These are phyloP conservation scores for Podocnemis expansa DNA, from an alignment of 2,113 vertebrate species.

Conservation along the genomic window DNA sequence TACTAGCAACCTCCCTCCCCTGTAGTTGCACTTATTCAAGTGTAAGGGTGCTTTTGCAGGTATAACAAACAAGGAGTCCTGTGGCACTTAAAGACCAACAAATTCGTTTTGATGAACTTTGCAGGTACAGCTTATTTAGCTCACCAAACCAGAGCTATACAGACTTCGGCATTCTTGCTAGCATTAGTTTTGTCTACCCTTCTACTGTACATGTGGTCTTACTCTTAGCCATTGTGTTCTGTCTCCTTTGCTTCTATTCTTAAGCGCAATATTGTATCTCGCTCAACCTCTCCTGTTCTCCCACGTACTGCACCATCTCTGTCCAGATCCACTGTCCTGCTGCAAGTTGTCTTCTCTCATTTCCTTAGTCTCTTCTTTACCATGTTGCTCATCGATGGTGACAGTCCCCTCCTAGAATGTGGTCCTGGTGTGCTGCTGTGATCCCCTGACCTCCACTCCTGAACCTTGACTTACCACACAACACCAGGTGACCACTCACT, in stretches of 20 bases:
- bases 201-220: not conserved
- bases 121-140: not conserved
- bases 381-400: not conserved
- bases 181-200: not conserved
- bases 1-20: not conserved
- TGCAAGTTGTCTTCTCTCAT: not conserved
- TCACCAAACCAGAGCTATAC: not conserved
- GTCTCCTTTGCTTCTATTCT: no score
- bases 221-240: no score
- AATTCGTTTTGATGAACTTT: no score
- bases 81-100: no score
- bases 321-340: not conserved
- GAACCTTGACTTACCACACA: no score
- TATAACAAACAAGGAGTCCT: no score
- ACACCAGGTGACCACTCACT: no score
- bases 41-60: not conserved
- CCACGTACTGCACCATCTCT: not conserved
- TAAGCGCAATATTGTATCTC: not conserved
- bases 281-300: not conserved
- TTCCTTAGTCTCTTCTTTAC: not conserved
- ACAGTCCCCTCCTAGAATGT: no score
- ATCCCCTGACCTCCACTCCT: no score
- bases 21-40: no score
- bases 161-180: not conserved
- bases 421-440: no score